Evolutionary conservation across 2,888 invertebrate species (phyloP), one percentile per base, ranked within the genome.

Genomic region (Acanthopleura granulata): DNA sequence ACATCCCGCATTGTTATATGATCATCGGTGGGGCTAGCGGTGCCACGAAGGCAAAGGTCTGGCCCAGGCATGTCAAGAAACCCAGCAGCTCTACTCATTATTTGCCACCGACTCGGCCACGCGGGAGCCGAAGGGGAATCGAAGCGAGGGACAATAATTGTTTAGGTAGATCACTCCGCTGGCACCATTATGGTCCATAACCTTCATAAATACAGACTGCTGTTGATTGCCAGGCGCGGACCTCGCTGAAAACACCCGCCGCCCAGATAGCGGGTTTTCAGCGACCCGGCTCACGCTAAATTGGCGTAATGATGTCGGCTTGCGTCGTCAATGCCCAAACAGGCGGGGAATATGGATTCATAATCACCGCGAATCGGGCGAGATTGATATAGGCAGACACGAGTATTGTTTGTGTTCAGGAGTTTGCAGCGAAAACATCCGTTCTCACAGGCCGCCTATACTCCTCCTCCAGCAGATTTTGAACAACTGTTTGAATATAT

Each of bases 121-220:
- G 22, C 57, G 22, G 57, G 57, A 57, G 57, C 57, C 57, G 22
- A 57, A 57, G 57, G 40, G 40, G 57, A 57, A 57, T 57, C 57
- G 57, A 57, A 57, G n/a, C 57, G 18, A 51, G 22, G 57, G 40
- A 40, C 22, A n/a, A 57, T 57, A 57, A 57, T 57, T 57, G 57
- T 57, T 57, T 57, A 57, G 57, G n/a, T 22, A 22, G 40, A 40
- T 40, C 40, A 40, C 40, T 40, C 40, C 40, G 40, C 40, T 40
- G 40, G 40, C 40, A 40, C 40, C 40, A 40, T 40, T 40, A 40
- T 40, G 40, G 40, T 40, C 40, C 40, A 40, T 40, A 40, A 40
- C 40, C 40, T 40, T 9, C 40, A 40, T 40, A 40, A 40, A 40
- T 40, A 40, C 40, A 40, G 40, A 9, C 40, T 40, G 40, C 40